Evolutionary conservation across 2,113 vertebrate species (phyloP).

Genomic region (Nanorana parkeri): DNA sequence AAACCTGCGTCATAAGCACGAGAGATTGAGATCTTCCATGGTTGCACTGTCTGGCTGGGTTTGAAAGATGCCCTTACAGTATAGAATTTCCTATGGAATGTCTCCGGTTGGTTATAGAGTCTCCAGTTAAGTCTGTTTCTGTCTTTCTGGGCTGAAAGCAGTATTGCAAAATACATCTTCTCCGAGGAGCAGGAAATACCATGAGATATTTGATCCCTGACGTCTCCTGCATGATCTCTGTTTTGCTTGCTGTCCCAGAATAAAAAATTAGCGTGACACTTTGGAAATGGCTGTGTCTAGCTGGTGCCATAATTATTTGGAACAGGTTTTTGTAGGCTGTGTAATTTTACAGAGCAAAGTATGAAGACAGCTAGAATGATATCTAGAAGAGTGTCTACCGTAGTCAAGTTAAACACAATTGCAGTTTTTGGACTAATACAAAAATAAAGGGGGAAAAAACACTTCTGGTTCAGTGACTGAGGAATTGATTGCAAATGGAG

Average conservation of each 20-base stretch:
- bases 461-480: too few species aligned
- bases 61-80: not conserved
- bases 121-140: conserved; percentile 45
- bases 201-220: conserved; percentile 56
- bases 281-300: not conserved
- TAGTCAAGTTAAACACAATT: too few species aligned
- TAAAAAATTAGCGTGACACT: conserved; percentile 31
- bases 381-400: too few species aligned
- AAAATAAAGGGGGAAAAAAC: too few species aligned
- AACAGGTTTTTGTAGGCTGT: not conserved
- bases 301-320: not conserved
- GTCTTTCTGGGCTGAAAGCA: conserved; percentile 24
- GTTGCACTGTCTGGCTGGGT: conserved; percentile 17
- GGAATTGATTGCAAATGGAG: too few species aligned
- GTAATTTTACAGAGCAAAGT: not conserved
- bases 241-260: conserved; percentile 29
- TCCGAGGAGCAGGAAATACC: conserved; percentile 8
- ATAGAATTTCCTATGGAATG: conserved; percentile 41
- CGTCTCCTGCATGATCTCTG: conserved; percentile 52
- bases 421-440: too few species aligned
- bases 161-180: conserved; percentile 47
- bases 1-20: not conserved
- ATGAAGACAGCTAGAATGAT: not conserved
- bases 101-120: conserved; percentile 48
- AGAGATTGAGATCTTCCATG: not conserved